Percentiles rank a stretch among this genome's conserved stretches.
phyloP scores from a whole-genome alignment of 1,140 invertebrate species.

The Lordiphosa stackelbergi region DNA sequence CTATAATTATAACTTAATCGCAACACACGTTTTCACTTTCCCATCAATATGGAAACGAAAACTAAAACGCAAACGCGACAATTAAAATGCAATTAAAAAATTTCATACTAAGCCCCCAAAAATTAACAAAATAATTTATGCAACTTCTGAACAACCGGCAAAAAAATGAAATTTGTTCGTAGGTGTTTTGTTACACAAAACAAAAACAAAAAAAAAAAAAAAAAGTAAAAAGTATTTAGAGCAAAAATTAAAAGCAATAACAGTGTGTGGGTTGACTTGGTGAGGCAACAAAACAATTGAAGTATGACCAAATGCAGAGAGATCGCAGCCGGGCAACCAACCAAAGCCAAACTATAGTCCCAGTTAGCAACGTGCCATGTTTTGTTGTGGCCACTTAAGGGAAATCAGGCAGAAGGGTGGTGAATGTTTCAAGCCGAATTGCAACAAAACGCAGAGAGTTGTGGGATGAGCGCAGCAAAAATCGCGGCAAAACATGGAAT shows the following conservation, averaged over 20 bases:
- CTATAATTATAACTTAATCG: slow-evolving; percentile 53
- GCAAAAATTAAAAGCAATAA: slow-evolving; percentile 51
- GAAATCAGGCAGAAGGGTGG: slow-evolving; percentile 10
- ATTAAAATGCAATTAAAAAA: slow-evolving; percentile 68
- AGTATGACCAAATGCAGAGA: slow-evolving; percentile 57
- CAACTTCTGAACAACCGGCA: slow-evolving; percentile 48
- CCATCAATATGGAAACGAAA: slow-evolving; percentile 28
- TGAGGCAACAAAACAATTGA: slow-evolving; percentile 69
- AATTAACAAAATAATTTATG: slow-evolving; percentile 58
- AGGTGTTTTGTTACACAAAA: slow-evolving; percentile 48
- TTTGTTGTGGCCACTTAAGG: slow-evolving; percentile 40
- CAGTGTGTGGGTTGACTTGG: slow-evolving; percentile 30
- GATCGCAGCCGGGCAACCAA: slow-evolving; percentile 25
- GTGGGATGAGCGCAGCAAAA: slow-evolving; percentile 11
- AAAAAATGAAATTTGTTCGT: slow-evolving; percentile 52
- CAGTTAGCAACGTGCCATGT: slow-evolving; percentile 41
- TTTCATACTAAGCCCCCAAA: slow-evolving; percentile 43
- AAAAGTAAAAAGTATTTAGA: slow-evolving; percentile 62
- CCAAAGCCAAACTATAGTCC: slow-evolving; percentile 14
- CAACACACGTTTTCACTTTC: slow-evolving; percentile 69
- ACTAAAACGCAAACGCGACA: slow-evolving; percentile 49
- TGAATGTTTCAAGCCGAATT: slow-evolving; percentile 5
- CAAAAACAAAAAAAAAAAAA: slow-evolving; percentile 11
- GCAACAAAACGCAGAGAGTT: slow-evolving; percentile 12
- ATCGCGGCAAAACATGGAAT: slow-evolving; percentile 42